Conservation (phyloP, 1,140 invertebrate genomes). For the Drosophila asahinai region DNA sequence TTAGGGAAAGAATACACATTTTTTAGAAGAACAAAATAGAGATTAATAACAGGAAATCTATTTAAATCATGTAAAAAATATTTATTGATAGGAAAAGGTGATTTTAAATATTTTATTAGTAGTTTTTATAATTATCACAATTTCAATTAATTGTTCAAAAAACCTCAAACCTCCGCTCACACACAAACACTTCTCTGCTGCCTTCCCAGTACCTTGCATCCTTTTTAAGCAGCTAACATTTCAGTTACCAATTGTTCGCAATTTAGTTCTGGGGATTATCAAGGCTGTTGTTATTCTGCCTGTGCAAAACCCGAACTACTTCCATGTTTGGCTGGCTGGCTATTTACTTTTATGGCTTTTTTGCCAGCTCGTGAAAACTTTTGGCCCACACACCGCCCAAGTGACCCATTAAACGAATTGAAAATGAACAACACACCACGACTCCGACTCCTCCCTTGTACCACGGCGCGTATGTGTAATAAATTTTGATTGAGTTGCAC, state of each 20-base stretch:
- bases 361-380: constrained; percentile 76
- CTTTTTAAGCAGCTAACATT: neutral
- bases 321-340: constrained; percentile 35
- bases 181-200: neutral
- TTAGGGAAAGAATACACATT: too few relatives aligned
- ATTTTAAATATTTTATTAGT: too few relatives aligned
- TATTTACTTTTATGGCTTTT: constrained; percentile 81
- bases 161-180: neutral
- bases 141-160: neutral
- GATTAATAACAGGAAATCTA: too few relatives aligned
- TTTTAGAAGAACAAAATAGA: too few relatives aligned
- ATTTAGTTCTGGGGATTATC: neutral
- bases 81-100: too few relatives aligned
- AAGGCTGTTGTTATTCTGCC: constrained; percentile 2
- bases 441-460: constrained; percentile 23
- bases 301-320: constrained; percentile 10
- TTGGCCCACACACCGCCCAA: constrained; percentile 60
- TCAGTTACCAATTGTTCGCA: constrained; percentile 2
- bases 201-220: too few relatives aligned
- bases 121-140: too few relatives aligned
- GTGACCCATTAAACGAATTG: constrained; percentile 82
- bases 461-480: constrained; percentile 75
- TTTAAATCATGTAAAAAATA: too few relatives aligned
- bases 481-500: constrained; percentile 79
- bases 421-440: constrained; percentile 60